phyloP scores from a whole-genome alignment of 2,797 vertebrate species.

The Nyctalus aviator region DNA sequence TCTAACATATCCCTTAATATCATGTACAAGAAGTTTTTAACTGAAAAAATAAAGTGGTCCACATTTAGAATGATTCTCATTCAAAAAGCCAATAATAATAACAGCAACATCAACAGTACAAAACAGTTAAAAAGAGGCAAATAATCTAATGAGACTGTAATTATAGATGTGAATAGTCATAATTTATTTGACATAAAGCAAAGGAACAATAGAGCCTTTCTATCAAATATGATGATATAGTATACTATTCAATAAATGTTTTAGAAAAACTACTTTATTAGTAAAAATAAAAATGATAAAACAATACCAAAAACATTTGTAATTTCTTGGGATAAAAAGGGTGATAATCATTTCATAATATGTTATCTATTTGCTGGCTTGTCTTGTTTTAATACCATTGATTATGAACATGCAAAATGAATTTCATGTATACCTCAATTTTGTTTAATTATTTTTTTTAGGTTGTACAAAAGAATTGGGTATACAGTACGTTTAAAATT shows the following conservation, averaged over 20 bases:
- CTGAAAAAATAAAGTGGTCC: slow-evolving; percentile 33
- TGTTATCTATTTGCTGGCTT: slow-evolving; percentile 85
- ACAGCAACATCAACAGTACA: slow-evolving; percentile 68
- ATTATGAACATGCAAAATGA: slow-evolving; percentile 87
- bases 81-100: slow-evolving; percentile 54
- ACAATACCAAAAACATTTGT: neutral
- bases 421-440: slow-evolving; percentile 80
- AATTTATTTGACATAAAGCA: slow-evolving; percentile 54
- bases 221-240: slow-evolving; percentile 69
- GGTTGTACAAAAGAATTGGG: neutral
- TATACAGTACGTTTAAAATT: neutral
- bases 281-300: slow-evolving; percentile 59
- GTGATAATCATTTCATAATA: slow-evolving; percentile 75
- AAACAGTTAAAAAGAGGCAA: slow-evolving; percentile 79
- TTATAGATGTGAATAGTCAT: slow-evolving; percentile 69
- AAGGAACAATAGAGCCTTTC: neutral
- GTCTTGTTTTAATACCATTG: slow-evolving; percentile 85
- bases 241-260: slow-evolving; percentile 63
- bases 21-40: slow-evolving; percentile 55
- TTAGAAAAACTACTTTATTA: slow-evolving; percentile 71
- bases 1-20: slow-evolving; percentile 26
- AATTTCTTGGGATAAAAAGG: neutral
- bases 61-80: slow-evolving; percentile 80
- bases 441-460: slow-evolving; percentile 67
- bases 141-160: slow-evolving; percentile 70